Evolutionary conservation across 2,113 vertebrate genomes (phyloP).

Genomic region (Eolophus roseicapilla): DNA sequence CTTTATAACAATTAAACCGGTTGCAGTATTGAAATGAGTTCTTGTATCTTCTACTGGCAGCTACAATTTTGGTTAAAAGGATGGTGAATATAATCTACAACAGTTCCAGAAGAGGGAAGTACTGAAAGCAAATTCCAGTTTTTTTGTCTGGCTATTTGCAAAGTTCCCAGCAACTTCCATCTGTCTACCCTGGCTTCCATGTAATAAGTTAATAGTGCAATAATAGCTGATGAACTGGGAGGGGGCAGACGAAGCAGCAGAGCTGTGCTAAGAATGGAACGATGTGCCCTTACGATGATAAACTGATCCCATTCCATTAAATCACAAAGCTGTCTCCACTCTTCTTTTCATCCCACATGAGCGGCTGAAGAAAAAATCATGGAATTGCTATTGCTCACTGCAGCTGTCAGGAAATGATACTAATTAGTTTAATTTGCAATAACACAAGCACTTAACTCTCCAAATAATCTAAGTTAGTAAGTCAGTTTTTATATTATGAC

Average conservation of each 20-base stretch:
- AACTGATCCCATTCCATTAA: constrained; percentile 73
- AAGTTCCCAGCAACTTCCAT: constrained; percentile 55
- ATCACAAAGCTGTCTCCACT: constrained; percentile 71
- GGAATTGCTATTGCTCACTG: constrained; percentile 76
- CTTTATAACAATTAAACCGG: constrained; percentile 56
- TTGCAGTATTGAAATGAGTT: constrained; percentile 54
- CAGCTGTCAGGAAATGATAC: constrained; percentile 83
- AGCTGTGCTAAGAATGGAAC: constrained; percentile 36
- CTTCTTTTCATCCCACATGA: constrained; percentile 61
- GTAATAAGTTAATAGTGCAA: constrained; percentile 62
- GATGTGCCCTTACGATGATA: constrained; percentile 70
- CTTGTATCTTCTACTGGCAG: constrained; percentile 59
- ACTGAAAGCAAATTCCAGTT: constrained; percentile 40
- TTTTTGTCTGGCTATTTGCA: constrained; percentile 51
- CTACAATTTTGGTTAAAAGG: constrained; percentile 59
- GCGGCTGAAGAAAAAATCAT: constrained; percentile 69
- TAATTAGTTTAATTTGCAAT: constrained; percentile 86
- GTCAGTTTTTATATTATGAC: constrained; percentile 75
- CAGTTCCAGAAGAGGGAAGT: constrained; percentile 32
- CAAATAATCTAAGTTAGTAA: constrained; percentile 81
- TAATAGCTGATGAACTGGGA: constrained; percentile 50
- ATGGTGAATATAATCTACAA: background rate
- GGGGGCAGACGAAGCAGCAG: background rate
- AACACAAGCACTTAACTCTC: constrained; percentile 82
- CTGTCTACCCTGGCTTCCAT: constrained; percentile 1